Evolutionary conservation across 1,140 invertebrate species (phyloP), one percentile per base, ranked within the genome.

Genomic region (Apis cerana): DNA sequence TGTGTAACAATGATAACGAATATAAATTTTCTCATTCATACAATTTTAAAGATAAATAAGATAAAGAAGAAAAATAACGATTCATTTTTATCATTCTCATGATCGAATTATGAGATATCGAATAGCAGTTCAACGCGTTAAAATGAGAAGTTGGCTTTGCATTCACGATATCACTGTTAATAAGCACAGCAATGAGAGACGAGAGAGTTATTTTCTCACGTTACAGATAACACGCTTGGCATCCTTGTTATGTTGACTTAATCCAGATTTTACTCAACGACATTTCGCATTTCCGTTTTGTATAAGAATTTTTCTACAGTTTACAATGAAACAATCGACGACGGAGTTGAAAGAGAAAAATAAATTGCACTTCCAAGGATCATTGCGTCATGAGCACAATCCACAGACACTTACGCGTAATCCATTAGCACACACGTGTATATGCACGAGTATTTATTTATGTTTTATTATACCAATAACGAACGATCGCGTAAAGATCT

Each of bases 131-230:
- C 58, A 78, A 79, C 56, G 76, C 19, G 75, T 81, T 80, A 27
- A 54, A 61, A 33, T 61, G 75, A 87, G 71, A 87, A 74, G 21
- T 50, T 80, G 54, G 67, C 69, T 86, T 86, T 75, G 33, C 81
- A 76, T 75, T 52, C 27, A 67, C 21, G 75, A 58, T 72, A 56
- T 75, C 43, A 72, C 48, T 62, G 48, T 76, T 77, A 87, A 87
- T 75, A 69, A 80, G 65, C 64, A 19, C 80, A 54, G 69, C 82
- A 80, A 86, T 80, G 75, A 76, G 85, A 54, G 64, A 59, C 58
- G 48, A 21, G 68, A 87, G 83, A 72, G 68, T 75, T 43, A 74
- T 86, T 85, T 86, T 87, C 80, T 85, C 85, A 87, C 76, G 80
- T 87, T 86, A 87, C 84, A 85, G 76, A 85, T 87, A 87, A 65